These are phyloP conservation scores for Cladopsammia gracilis DNA, from an alignment of 64 coral and sea anemone species.

Conservation along the genomic window DNA sequence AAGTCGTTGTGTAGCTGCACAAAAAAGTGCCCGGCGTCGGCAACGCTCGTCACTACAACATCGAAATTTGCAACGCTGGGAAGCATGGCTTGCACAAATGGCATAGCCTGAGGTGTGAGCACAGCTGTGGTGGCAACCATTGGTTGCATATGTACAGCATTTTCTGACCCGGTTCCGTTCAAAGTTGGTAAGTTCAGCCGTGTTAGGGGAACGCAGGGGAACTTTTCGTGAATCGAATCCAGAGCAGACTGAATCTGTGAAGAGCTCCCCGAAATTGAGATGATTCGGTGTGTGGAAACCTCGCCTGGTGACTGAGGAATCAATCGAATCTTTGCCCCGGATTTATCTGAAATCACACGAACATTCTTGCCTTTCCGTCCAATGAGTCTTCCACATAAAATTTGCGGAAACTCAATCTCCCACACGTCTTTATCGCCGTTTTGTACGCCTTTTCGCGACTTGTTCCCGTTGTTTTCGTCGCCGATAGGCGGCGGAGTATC, in stretches of 20 bases:
- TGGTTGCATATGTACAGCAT: neutral
- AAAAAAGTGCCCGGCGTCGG: slow-evolving; percentile 92
- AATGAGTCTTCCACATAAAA: slow-evolving; percentile 91
- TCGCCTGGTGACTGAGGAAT: slow-evolving; percentile 93
- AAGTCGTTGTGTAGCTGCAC: slow-evolving; percentile 84
- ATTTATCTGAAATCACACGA: slow-evolving; percentile 86
- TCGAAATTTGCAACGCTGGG: slow-evolving; percentile 82
- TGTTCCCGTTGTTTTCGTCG: slow-evolving; percentile 39
- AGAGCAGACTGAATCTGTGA: slow-evolving; percentile 83
- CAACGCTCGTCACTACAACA: slow-evolving; percentile 91
- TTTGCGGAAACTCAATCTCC: slow-evolving; percentile 98
- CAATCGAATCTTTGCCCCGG: slow-evolving; percentile 95
- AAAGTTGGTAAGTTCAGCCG: slow-evolving; percentile 63
- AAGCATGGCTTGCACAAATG: slow-evolving; percentile 74
- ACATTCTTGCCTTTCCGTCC: slow-evolving; percentile 98
- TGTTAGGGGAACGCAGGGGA: slow-evolving; percentile 87
- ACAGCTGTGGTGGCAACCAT: slow-evolving; percentile 21
- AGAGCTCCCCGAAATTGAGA: slow-evolving; percentile 80
- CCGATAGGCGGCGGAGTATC: slow-evolving; percentile 34
- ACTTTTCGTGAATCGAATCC: slow-evolving; percentile 91
- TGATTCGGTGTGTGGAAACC: slow-evolving; percentile 91
- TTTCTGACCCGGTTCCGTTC: neutral
- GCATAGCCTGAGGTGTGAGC: slow-evolving; percentile 12
- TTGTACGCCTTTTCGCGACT: neutral
- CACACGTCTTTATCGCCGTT: slow-evolving; percentile 83